A percentile compares a stretch with the other conserved stretches of the same genome.
phyloP scores from a whole-genome alignment of 2,797 vertebrate genomes.

The Falco peregrinus region DNA sequence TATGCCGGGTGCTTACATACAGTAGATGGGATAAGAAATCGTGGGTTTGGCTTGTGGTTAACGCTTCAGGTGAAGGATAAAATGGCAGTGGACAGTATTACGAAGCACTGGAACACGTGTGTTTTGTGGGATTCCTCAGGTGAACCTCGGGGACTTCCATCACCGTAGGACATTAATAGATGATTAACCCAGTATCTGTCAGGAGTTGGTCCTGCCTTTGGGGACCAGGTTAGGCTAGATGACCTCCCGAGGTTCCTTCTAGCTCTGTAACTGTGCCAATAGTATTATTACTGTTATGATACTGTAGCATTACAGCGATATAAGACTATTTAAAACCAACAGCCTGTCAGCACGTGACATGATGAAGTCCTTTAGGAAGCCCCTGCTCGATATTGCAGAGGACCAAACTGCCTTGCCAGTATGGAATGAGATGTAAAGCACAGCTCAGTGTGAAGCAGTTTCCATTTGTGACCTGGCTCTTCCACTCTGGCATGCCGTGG shows the following conservation, averaged over 20 bases:
- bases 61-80: not conserved
- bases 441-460: not conserved
- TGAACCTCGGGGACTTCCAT: not conserved
- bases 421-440: not conserved
- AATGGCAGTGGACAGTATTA: not conserved
- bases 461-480: not conserved
- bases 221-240: not conserved
- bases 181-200: not conserved
- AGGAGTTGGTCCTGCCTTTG: not conserved
- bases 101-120: not conserved
- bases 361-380: not conserved
- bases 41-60: not conserved
- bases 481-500: rapidly evolving
- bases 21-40: not conserved
- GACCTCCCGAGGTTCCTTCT: not conserved
- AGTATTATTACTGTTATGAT: not conserved
- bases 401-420: not conserved
- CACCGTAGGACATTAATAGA: not conserved
- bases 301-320: not conserved
- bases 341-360: not conserved
- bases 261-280: not conserved
- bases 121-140: not conserved
- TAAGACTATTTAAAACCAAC: not conserved
- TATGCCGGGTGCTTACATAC: not conserved
- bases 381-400: not conserved